Conservation (phyloP, 2,113 vertebrate genomes). For the Delphinus delphis region DNA sequence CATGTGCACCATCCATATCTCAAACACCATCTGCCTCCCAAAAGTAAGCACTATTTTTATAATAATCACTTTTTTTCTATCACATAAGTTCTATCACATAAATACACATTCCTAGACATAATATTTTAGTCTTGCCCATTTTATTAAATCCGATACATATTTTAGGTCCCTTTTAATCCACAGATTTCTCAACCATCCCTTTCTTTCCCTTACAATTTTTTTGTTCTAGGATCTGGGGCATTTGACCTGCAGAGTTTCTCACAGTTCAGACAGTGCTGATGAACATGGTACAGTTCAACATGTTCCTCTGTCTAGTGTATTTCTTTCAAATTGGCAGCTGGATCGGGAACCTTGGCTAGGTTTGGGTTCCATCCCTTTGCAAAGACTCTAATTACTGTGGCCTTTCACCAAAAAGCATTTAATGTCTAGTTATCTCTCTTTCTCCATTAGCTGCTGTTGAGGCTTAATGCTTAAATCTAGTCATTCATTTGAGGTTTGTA, state of each 20-base stretch:
- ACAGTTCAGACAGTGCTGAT: neutral
- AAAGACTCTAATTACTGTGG: neutral
- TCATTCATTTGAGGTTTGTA: neutral
- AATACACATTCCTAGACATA: neutral
- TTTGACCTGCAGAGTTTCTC: neutral
- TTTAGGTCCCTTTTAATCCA: neutral
- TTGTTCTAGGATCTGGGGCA: neutral
- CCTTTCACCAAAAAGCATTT: neutral
- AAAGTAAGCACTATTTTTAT: neutral
- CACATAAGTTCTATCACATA: neutral
- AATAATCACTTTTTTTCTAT: neutral
- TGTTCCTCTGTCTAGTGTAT: neutral
- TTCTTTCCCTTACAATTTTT: neutral
- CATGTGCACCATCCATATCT: neutral
- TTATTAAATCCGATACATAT: neutral
- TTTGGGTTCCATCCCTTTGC: neutral
- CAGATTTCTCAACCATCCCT: neutral
- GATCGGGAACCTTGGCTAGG: neutral
- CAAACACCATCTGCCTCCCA: neutral
- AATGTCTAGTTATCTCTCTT: neutral
- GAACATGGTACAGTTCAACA: neutral
- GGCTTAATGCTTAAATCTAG: neutral
- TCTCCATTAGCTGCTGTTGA: neutral
- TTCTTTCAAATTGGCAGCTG: neutral
- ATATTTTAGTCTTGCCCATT: neutral